A percentile compares a stretch with the other conserved stretches of the same genome.
Evolutionary conservation across 1,140 invertebrate species (phyloP).

Genomic region (Brachionus koreanus): DNA sequence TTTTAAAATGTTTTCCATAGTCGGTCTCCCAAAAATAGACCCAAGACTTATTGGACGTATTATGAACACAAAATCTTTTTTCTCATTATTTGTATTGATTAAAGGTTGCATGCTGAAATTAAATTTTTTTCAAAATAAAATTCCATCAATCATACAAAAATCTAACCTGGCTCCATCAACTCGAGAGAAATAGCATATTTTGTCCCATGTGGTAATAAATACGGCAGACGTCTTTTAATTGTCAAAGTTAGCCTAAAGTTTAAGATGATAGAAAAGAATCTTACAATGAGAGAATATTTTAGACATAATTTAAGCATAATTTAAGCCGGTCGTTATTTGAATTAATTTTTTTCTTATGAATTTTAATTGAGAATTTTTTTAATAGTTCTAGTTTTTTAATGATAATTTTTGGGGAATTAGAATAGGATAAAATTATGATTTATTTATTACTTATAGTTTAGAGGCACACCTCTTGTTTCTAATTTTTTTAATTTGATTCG

Average conservation of each 20-base stretch:
- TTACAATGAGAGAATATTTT: conserved; percentile 39
- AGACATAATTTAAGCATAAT: conserved; percentile 38
- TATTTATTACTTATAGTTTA: neutral
- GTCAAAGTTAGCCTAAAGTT: neutral
- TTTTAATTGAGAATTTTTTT: neutral
- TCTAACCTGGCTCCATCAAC: conserved; percentile 21
- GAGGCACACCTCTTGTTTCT: neutral
- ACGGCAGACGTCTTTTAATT: conserved; percentile 2
- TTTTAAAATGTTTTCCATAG: neutral
- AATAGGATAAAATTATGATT: neutral
- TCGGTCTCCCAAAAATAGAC: neutral
- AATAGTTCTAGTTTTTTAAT: neutral
- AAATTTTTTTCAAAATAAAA: neutral
- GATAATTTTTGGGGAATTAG: neutral
- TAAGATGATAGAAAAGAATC: neutral
- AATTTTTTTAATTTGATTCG: neutral
- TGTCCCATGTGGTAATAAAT: conserved; percentile 40
- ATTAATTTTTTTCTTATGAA: neutral
- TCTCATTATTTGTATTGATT: neutral
- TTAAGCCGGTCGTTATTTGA: neutral
- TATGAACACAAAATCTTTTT: conserved; percentile 41
- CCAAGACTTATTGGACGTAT: neutral
- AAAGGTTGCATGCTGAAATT: conserved; percentile 32
- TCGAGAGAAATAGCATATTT: conserved; percentile 28
- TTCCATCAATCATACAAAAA: neutral